Evolutionary conservation across 2,113 vertebrate species (phyloP).

Genomic region (Neotoma lepida): DNA sequence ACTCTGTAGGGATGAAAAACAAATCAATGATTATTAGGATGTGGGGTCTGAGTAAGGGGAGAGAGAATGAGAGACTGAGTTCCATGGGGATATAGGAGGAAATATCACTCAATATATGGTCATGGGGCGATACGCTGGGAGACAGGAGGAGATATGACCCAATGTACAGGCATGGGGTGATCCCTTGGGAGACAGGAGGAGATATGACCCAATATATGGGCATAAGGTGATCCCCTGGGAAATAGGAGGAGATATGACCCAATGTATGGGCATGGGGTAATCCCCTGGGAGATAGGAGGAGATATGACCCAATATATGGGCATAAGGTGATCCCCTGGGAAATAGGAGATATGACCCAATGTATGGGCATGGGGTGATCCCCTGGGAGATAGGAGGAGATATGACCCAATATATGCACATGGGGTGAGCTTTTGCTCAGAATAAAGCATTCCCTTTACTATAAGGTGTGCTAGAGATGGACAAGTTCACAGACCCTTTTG

Average conservation of each 20-base stretch:
- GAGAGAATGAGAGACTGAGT: background rate
- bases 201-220: background rate
- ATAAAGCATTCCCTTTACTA: background rate
- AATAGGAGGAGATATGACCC: too few relatives aligned
- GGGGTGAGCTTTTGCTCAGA: background rate
- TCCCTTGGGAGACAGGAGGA: background rate
- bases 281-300: too few relatives aligned
- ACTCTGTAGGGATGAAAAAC: background rate
- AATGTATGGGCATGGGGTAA: too few relatives aligned
- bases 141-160: background rate
- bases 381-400: background rate
- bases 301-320: too few relatives aligned
- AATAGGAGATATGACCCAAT: too few relatives aligned
- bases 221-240: too few relatives aligned
- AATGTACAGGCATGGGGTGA: background rate
- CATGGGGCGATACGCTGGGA: background rate
- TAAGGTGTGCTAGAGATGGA: background rate
- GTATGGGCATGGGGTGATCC: too few relatives aligned
- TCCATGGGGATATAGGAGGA: background rate
- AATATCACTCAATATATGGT: background rate
- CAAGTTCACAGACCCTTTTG: background rate
- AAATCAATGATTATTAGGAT: background rate
- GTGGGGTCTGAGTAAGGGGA: background rate
- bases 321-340: too few relatives aligned
- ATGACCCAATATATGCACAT: background rate